Base-by-base conservation (phyloP, 2,113 vertebrate species). In the Circaetus cinerascens region DNA sequence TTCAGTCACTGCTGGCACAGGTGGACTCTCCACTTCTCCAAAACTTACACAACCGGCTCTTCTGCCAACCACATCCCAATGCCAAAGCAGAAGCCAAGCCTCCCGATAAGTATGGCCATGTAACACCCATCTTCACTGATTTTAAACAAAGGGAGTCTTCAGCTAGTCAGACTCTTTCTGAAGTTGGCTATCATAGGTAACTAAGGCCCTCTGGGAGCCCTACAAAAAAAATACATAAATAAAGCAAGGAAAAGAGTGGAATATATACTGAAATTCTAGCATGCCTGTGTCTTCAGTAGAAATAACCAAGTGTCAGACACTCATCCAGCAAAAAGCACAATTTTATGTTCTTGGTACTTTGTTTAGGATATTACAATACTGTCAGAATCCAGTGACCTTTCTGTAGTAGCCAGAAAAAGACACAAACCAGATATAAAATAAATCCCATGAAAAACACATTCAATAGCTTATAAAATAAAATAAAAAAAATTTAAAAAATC, bases 41-140 rank as follows among this genome's bases (percentile, higher is more conserved):
- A 34, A 60, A 43, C 23, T 64, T 4, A 62, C 72, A 81, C 56
- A 87, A 45, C 27, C 3, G 2, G 64, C 45, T 87, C 73, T 53
- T 50, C 92, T 74, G 79, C 48, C 36, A 40, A 13, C 18, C 51
- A 56, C 79, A n/a, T 12, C 30, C 48, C 45, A 16, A 21, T 8
- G 83, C 63, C 59, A 75, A 68, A 18, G 48, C 56, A 76, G 30
- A 78, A 19, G 75, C n/a, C 38, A 46, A 62, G 13, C 9, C 25
- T 55, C 38, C 34, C 1, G 3, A 19, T 10, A 46, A 29, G 23
- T 40, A 19, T 0, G 6, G 71, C 38, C 10, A 3, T 21, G 1
- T 20, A 56, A 77, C 4, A 25, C 16, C 53, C 27, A 30, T 51
- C 63, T 43, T 36, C 23, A 26, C 16, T 41, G 15, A 40, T 27